Evolutionary conservation across 2,113 vertebrate genomes (phyloP).

Genomic region (Zootoca vivipara): DNA sequence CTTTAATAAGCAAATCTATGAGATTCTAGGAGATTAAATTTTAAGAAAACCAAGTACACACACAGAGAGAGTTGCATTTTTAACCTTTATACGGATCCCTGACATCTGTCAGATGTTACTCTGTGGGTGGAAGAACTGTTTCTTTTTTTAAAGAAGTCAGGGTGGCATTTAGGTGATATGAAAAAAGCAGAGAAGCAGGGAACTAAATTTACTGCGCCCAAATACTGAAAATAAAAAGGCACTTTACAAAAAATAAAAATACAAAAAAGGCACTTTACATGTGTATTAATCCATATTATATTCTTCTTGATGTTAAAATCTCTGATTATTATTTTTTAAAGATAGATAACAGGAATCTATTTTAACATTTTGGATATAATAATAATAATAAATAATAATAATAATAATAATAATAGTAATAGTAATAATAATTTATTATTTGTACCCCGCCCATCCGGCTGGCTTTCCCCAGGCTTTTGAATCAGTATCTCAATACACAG

Average conservation of each 20-base stretch:
- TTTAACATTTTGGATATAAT: not conserved
- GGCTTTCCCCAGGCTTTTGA: too few relatives aligned
- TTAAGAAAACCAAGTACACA: not conserved
- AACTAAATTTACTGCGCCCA: not conserved
- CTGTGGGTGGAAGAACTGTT: not conserved
- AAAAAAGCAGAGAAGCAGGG: not conserved
- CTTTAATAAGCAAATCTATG: conserved; percentile 10
- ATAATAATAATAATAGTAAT: too few relatives aligned
- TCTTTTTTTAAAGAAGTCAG: not conserved
- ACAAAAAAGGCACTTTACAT: not conserved
- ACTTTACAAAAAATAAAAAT: too few relatives aligned
- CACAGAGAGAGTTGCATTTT: not conserved
- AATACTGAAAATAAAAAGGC: not conserved
- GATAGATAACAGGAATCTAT: not conserved
- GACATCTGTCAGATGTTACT: not conserved
- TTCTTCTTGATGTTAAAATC: not conserved
- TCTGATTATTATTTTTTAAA: not conserved
- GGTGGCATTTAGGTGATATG: not conserved
- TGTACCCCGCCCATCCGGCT: too few relatives aligned
- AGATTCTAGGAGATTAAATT: not conserved
- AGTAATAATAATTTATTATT: too few relatives aligned
- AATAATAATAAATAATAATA: too few relatives aligned
- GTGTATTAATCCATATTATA: not conserved
- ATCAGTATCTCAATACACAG: not conserved
- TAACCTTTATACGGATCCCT: not conserved